Base-by-base conservation (phyloP, 1,140 invertebrate genomes). In the Ceratina japonica region DNA sequence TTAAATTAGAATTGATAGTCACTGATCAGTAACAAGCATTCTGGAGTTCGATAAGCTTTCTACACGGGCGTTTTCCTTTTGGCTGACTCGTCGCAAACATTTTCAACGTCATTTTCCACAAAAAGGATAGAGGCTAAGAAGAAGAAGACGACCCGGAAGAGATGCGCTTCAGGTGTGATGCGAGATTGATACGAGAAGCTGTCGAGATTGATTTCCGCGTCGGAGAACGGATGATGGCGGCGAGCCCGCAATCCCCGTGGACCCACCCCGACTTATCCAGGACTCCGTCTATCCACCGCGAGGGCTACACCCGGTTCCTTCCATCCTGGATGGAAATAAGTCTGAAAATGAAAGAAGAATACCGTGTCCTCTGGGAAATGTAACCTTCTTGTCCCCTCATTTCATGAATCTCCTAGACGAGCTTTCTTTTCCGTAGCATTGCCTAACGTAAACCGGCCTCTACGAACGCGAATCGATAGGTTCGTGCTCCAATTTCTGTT, bases 121-220 rank as follows among this genome's bases (percentile, higher is more conserved):
- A 58, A 62, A 79, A 65, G 69, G 63, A 75, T 66, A 58, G 63
- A 66, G 15, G 15, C 31, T 20, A 18, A 2, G 1, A 7, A 27
- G 3, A 10, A 51, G 61, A 10, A 51, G 61, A 63, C 51, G 76
- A n/a, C 69, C 54, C 27, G n/a, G 54, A 58, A 22, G 52, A 52
- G 24, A 51, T 68, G 56, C 51, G 80, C 58, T 86, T 87, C 84
- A 84, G 82, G 85, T 84, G 84, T 56, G 75, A 78, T 78, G 69
- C 74, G 82, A 84, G 80, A 86, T 84, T 87, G 84, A 87, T 82
- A 84, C 80, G 84, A 81, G 72, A 84, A 84, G 75, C 84, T 73
- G 84, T 83, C 65, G 84, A 87, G 86, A 87, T 86, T 87, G 86
- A 87, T 87, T 86, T 86, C 75, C 77, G 71, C 72, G 64, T 79